Base-by-base conservation (phyloP, 2,113 vertebrate genomes). In the Galbula dea region DNA sequence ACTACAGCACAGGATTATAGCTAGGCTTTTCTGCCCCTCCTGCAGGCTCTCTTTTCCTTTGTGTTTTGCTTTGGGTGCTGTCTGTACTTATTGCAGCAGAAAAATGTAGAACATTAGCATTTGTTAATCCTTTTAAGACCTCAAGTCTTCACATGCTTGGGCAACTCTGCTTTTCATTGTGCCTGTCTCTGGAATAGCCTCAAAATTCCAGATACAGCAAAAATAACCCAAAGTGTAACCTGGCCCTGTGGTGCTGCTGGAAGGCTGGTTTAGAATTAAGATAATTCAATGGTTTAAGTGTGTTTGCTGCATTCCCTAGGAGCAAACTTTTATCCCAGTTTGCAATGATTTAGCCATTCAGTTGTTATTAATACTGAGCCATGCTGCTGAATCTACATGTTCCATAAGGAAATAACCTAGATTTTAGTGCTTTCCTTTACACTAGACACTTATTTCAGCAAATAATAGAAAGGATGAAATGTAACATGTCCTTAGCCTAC, bases 241-340 rank as follows among this genome's bases (percentile, higher is more conserved):
- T 67, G 69, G 65, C 71, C 68, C 45, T 1, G 2, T 49, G 29
- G 67, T 72, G 41, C 89, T 79, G 83, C 87, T 85, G 83, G 74
- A 54, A 89, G 82, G 66, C 12, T 77, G 9, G 75, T 94, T 93
- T 36, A 88, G 78, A 85, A 86, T 83, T 80, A 41, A 74, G 84
- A 86, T 59, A 95, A 89, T 91, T 93, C 75, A 32, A 13, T 45
- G 83, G 12, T 90, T 87, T 68, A 74, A 95, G 11, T 57, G 37
- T 45, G 57, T 81, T 94, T 74, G 24, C 72, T 73, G 79, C 76
- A 93, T 92, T n/a, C 88, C 93, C 92, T 91, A 10, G 72, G 55
- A 93, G 90, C 77, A 93, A 95, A 96, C 23, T 81, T 89, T 93
- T 86, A 95, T 84, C 93, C 69, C 76, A 91, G 69, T 93, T 96